Conservation (phyloP, 2,888 invertebrate genomes). For the Nesidiocoris tenuis region DNA sequence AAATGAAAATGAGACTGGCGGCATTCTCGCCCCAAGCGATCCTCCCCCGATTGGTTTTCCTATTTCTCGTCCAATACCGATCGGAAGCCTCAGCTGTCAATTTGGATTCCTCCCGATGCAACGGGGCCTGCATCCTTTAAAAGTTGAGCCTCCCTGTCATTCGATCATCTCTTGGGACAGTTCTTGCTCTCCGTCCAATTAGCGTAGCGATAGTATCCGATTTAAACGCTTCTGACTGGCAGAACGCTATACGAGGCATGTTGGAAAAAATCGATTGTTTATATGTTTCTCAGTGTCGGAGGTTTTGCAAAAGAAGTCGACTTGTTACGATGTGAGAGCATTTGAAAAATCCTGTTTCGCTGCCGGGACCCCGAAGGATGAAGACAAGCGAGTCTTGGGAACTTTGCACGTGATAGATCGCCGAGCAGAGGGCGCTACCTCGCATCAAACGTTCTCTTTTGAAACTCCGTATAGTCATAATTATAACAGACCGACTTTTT, state of each 20-base stretch:
- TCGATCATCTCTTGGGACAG: slow-evolving; percentile 25
- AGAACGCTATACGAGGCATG: background rate
- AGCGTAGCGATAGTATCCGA: slow-evolving; percentile 8
- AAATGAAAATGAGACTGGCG: background rate
- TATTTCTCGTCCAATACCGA: background rate
- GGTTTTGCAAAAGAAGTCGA: slow-evolving; percentile 8
- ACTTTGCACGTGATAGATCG: slow-evolving; percentile 39
- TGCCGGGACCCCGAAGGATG: background rate
- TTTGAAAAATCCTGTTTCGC: slow-evolving; percentile 18
- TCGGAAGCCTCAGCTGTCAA: background rate
- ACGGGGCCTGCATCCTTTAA: slow-evolving; percentile 7
- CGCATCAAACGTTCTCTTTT: background rate
- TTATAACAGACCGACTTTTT: slow-evolving; percentile 11
- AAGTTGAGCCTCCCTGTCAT: background rate
- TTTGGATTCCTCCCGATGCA: slow-evolving; percentile 19
- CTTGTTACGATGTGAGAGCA: slow-evolving; percentile 12
- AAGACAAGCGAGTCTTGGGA: slow-evolving; percentile 32
- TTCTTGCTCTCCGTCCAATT: slow-evolving; percentile 22
- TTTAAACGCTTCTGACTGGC: slow-evolving; percentile 1
- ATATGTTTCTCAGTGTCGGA: background rate
- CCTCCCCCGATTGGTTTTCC: background rate
- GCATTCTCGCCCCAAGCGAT: background rate
- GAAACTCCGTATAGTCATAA: slow-evolving; percentile 18
- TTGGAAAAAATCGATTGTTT: slow-evolving; percentile 30
- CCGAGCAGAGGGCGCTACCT: slow-evolving; percentile 2